A percentile compares a stretch with the other conserved stretches of the same genome.
Conservation (phyloP, 1,140 invertebrate genomes). For the Acromyrmex heyeri region DNA sequence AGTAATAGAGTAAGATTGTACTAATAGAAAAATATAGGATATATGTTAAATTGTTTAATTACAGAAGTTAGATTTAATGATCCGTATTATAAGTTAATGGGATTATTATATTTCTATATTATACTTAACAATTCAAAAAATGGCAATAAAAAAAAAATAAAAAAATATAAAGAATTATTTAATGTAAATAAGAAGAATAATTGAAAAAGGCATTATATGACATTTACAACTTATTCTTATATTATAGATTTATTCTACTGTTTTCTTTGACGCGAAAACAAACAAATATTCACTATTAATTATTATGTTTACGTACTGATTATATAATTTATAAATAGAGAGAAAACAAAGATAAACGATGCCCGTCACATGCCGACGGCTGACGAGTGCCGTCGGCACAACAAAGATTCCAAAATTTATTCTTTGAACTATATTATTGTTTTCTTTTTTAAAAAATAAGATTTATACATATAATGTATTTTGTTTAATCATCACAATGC, state of each 20-base stretch:
- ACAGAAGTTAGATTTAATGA: no score
- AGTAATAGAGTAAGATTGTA: no score
- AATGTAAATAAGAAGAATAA: neutral
- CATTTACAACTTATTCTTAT: neutral
- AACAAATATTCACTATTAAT: neutral
- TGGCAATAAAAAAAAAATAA: neutral
- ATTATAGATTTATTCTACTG: neutral
- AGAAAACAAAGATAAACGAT: neutral
- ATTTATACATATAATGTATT: neutral
- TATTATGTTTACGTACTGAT: neutral
- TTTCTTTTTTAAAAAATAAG: neutral
- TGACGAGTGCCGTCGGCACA: constrained; percentile 77
- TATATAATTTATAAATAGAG: neutral
- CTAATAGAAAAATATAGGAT: no score
- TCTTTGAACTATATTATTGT: neutral
- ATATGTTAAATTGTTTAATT: no score
- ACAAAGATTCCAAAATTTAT: constrained; percentile 21
- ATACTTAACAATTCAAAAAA: neutral
- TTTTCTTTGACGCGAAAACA: neutral
- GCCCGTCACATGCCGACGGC: constrained; percentile 75
- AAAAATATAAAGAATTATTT: constrained; percentile 8
- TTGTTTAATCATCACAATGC: neutral
- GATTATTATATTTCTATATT: neutral
- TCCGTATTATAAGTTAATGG: neutral
- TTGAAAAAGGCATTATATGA: neutral